Evolutionary conservation across 1,140 invertebrate species (phyloP).

Genomic region (Microplitis demolitor): DNA sequence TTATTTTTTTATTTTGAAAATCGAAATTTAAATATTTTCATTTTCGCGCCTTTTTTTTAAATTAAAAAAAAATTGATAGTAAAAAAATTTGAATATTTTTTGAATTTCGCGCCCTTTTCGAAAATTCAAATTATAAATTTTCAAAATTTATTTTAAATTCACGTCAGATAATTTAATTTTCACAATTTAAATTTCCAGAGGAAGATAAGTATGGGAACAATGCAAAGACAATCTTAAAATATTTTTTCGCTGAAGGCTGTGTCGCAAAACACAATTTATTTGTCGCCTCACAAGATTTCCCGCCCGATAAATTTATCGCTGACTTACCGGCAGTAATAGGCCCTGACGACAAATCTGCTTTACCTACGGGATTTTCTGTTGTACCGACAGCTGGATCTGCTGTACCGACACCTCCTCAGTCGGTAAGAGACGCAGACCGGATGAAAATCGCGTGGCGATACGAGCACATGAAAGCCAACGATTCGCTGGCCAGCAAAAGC

Average conservation of each 20-base stretch:
- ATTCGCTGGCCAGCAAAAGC: conserved; percentile 61
- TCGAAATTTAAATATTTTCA: too few relatives aligned
- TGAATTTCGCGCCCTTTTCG: too few relatives aligned
- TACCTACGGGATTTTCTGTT: too few relatives aligned
- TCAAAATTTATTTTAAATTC: too few relatives aligned
- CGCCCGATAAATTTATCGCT: conserved; percentile 68
- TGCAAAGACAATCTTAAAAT: conserved; percentile 76
- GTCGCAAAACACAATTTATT: conserved; percentile 73
- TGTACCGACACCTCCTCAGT: conserved; percentile 27
- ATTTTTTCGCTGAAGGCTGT: conserved; percentile 82
- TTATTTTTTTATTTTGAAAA: too few relatives aligned
- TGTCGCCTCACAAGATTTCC: conserved; percentile 73
- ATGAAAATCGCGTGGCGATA: conserved; percentile 90
- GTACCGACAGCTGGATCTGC: background rate
- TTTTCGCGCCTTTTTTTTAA: too few relatives aligned
- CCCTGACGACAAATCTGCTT: conserved; percentile 12
- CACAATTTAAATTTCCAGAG: conserved; percentile 63
- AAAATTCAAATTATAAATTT: too few relatives aligned
- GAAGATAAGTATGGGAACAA: conserved; percentile 80
- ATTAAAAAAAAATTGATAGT: too few relatives aligned
- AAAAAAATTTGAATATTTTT: too few relatives aligned
- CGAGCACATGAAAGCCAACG: conserved; percentile 69
- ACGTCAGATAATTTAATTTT: background rate
- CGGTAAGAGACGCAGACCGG: conserved; percentile 53
- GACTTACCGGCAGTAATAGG: conserved; percentile 58